Conservation (phyloP, 92 coral and sea anemone genomes). For the Diadumene lineata region DNA sequence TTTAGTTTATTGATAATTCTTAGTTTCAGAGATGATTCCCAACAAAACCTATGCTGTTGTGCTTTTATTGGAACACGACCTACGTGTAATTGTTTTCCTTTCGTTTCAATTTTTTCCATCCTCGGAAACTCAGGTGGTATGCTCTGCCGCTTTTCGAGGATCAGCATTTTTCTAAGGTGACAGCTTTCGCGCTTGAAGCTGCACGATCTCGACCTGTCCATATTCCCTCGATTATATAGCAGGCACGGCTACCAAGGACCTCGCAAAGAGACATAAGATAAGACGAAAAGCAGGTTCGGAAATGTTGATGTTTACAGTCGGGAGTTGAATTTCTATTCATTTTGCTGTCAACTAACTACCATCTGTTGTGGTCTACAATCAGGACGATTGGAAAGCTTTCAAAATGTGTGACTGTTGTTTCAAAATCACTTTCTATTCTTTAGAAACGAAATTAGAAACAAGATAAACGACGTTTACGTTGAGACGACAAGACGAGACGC, state of each 20-base stretch:
- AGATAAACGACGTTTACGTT: conserved; percentile 5
- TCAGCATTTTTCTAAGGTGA: no score
- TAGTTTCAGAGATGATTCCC: not conserved
- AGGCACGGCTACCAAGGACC: conserved; percentile 18
- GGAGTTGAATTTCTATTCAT: conserved; percentile 30
- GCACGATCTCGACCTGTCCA: conserved; percentile 17
- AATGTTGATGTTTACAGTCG: conserved; percentile 34
- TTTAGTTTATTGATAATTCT: no score
- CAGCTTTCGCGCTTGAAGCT: not conserved
- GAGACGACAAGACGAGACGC: conserved; percentile 8
- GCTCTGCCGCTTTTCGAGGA: no score
- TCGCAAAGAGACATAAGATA: no score
- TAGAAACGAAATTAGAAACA: conserved; percentile 12
- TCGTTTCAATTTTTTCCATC: no score
- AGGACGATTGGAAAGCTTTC: conserved; percentile 14
- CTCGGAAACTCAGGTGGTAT: no score
- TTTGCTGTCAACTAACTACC: conserved; percentile 10
- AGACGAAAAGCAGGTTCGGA: conserved; percentile 23
- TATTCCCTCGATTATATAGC: conserved; percentile 2
- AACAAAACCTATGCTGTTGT: not conserved
- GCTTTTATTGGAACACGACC: not conserved
- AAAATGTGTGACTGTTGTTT: conserved; percentile 12
- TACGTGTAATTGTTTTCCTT: not conserved
- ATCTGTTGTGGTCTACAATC: conserved; percentile 28
- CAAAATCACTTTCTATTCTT: conserved; percentile 1